phyloP scores from a whole-genome alignment of 1,140 invertebrate species.

The Marisa cornuarietis region DNA sequence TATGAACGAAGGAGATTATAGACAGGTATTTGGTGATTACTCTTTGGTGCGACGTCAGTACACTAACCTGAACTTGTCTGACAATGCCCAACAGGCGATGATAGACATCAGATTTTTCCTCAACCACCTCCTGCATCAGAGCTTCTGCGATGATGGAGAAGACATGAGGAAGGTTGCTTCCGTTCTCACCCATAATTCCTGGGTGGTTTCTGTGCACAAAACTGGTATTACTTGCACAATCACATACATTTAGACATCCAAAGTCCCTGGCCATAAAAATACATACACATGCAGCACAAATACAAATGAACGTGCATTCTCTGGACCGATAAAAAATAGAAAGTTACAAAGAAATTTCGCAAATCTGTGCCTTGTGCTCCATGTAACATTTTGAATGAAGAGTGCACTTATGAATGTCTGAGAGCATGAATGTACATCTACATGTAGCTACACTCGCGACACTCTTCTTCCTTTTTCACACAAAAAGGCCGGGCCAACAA shows the following conservation, averaged over 20 bases:
- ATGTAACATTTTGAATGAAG: too few species aligned
- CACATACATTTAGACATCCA: too few species aligned
- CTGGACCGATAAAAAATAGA: not conserved
- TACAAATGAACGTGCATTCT: not conserved
- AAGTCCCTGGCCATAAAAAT: too few species aligned
- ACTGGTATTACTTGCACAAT: not conserved
- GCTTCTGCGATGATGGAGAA: conserved; percentile 90
- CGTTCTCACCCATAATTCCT: conserved; percentile 83
- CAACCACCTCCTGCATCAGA: conserved; percentile 83
- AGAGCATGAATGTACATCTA: too few species aligned
- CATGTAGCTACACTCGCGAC: too few species aligned
- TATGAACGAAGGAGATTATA: not conserved
- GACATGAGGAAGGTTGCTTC: conserved; percentile 87
- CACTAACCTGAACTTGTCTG: conserved; percentile 78
- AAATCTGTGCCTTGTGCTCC: too few species aligned
- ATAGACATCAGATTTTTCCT: conserved; percentile 67
- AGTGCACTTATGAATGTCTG: too few species aligned
- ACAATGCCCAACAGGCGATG: conserved; percentile 77
- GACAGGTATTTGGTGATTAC: not conserved
- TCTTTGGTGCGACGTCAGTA: not conserved
- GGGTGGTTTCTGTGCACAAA: conserved; percentile 77
- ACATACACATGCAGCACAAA: too few species aligned
- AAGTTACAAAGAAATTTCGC: too few species aligned
- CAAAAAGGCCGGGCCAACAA: too few species aligned
- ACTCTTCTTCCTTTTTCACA: too few species aligned